Evolutionary conservation across 2,888 invertebrate species (phyloP), one percentile per base, ranked within the genome.

Genomic region (Diogma glabrata): DNA sequence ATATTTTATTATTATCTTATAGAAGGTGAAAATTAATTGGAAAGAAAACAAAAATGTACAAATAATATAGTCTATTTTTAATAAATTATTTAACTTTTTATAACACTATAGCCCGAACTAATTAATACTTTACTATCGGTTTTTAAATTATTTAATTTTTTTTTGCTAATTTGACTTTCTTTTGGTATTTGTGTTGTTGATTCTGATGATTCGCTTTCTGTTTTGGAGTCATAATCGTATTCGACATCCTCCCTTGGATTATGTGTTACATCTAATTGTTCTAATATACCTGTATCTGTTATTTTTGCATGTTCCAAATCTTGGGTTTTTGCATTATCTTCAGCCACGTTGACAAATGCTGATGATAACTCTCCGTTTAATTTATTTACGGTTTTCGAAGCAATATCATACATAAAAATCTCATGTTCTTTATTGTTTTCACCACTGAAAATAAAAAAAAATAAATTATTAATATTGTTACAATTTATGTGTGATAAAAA

Each of bases 401-500:
- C 71, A 43, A 87, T 79, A 63, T 90, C 89, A 65, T 87, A 89
- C 89, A 90, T 89, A 69, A 79, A 90, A 60, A 90, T 89, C 72
- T 89, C 89, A 63, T 82, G 81, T 52, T 80, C 79, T 45, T 74
- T 73, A 1, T 60, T 59, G 20, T 59, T 54, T 48, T 66, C 58
- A 9, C 7, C 5, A 53, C 68, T 69, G 51, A 3, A 22, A 51
- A 23, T 43, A 40, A 30, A 12, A 46, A 30, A 26, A 46, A n/a
- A n/a, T n/a, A n/a, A n/a, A 26, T 47, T 17, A 9, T 47, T 47
- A 4, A 24, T 47, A 16, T 47, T 47, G 23, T 47, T 24, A 10
- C 24, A 23, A 17, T 47, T 47, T 47, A 17, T 47, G 17, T 24
- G 10, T 26, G 6, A 26, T 26, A 9, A 6, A 46, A 46, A 4